Conservation (phyloP, 2,113 vertebrate species). For the Dissostichus mawsoni region DNA sequence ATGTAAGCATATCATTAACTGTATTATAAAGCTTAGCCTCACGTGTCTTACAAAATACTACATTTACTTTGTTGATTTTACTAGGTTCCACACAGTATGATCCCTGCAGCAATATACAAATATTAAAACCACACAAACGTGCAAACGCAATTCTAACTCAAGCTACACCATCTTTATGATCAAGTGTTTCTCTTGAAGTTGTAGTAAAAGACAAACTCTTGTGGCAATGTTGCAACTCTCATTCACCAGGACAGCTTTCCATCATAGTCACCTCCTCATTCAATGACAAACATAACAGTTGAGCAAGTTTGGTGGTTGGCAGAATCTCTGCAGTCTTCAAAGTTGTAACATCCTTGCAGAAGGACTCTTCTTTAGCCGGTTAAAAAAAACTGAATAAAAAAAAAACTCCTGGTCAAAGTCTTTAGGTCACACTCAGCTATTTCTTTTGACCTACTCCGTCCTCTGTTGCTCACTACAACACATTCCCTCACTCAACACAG, state of each 20-base stretch:
- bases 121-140: slow-evolving; percentile 41
- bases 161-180: slow-evolving; percentile 14
- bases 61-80: slow-evolving; percentile 39
- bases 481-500: slow-evolving; percentile 64
- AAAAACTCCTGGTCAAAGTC: slow-evolving; percentile 9
- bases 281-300: slow-evolving; percentile 38
- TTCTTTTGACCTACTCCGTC: slow-evolving; percentile 60
- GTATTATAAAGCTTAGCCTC: not conserved
- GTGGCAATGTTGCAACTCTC: slow-evolving; percentile 5
- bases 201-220: slow-evolving; percentile 21
- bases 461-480: slow-evolving; percentile 60
- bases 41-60: slow-evolving; percentile 1
- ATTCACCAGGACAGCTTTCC: slow-evolving; percentile 40
- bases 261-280: slow-evolving; percentile 64
- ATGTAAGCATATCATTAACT: not conserved
- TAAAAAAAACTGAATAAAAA: not conserved
- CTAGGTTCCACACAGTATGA: slow-evolving; percentile 36
- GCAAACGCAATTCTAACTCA: slow-evolving; percentile 24
- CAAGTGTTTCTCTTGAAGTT: slow-evolving; percentile 14
- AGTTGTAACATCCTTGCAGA: slow-evolving; percentile 18
- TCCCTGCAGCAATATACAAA: slow-evolving; percentile 14
- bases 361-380: slow-evolving; percentile 34
- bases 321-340: slow-evolving; percentile 45
- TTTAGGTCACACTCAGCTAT: slow-evolving; percentile 46
- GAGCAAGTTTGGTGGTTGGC: slow-evolving; percentile 17